Conservation (phyloP, 2,113 vertebrate species). For the Cochlearius cochlearius region DNA sequence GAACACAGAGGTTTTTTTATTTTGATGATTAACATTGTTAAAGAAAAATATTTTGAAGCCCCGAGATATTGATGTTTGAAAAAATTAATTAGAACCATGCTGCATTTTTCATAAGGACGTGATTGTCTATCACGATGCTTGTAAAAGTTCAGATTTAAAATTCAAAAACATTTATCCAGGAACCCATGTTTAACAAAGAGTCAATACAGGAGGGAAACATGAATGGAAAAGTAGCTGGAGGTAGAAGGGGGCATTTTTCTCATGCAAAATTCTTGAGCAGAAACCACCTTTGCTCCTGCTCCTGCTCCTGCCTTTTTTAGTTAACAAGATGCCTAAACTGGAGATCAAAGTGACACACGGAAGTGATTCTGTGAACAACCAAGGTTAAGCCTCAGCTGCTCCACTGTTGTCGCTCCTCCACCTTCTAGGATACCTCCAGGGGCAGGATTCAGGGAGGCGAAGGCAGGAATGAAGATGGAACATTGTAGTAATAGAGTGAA, state of each 20-base stretch:
- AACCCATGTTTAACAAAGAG: not conserved
- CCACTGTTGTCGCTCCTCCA: not conserved
- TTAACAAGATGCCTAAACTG: not conserved
- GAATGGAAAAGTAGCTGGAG: not conserved
- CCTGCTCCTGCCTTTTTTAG: not conserved
- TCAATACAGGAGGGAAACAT: not conserved
- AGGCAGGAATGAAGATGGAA: not conserved
- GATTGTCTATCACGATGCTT: not conserved
- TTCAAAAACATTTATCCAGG: not conserved
- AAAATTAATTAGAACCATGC: constrained; percentile 5
- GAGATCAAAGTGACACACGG: not conserved
- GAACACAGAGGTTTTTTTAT: not conserved
- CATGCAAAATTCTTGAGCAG: not conserved
- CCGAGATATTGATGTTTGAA: not conserved
- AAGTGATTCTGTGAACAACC: not conserved
- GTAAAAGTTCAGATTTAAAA: not conserved
- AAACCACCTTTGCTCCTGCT: not conserved
- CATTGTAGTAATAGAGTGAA: not conserved
- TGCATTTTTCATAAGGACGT: not conserved
- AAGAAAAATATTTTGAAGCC: constrained; percentile 14
- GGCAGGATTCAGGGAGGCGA: not conserved
- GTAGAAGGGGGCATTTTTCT: not conserved
- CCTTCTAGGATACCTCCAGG: not conserved
- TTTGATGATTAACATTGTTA: not conserved
- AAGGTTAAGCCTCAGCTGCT: not conserved